phyloP scores from a whole-genome alignment of 2,888 invertebrate genomes.

The Orthonychiurus folsomi region DNA sequence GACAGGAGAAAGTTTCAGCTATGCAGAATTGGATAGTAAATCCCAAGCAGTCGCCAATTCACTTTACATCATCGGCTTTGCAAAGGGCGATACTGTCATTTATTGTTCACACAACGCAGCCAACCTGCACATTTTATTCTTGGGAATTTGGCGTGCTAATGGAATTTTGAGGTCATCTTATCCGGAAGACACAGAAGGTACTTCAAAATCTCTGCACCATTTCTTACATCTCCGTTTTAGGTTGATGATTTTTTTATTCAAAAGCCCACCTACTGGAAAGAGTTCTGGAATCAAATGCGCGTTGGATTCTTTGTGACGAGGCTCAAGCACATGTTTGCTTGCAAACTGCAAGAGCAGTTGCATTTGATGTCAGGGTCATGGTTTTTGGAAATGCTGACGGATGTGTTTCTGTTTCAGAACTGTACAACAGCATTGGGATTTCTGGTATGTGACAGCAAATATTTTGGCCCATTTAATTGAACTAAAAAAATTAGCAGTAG shows the following conservation, averaged over 20 bases:
- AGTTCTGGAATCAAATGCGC: slow-evolving; percentile 26
- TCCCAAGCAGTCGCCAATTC: slow-evolving; percentile 15
- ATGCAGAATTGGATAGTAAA: slow-evolving; percentile 8
- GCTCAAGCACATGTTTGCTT: slow-evolving; percentile 10
- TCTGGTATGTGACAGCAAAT: too few species aligned
- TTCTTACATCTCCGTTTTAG: background rate
- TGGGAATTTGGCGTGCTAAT: slow-evolving; percentile 22
- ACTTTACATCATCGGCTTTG: slow-evolving; percentile 15
- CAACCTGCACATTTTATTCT: slow-evolving; percentile 14
- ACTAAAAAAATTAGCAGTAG: too few species aligned
- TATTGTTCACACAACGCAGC: slow-evolving; percentile 15
- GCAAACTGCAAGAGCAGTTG: slow-evolving; percentile 10
- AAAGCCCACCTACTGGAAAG: slow-evolving; percentile 19
- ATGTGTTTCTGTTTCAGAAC: slow-evolving; percentile 18
- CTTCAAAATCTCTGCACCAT: background rate
- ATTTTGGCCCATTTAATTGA: too few species aligned
- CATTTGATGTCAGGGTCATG: slow-evolving; percentile 27
- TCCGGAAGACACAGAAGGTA: slow-evolving; percentile 18
- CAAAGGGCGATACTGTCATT: slow-evolving; percentile 16
- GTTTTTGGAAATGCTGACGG: slow-evolving; percentile 20
- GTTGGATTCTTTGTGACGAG: slow-evolving; percentile 28
- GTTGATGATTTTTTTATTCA: too few species aligned
- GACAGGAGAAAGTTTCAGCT: slow-evolving; percentile 12
- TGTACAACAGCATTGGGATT: slow-evolving; percentile 24
- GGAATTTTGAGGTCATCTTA: slow-evolving; percentile 18